Evolutionary conservation across 92 coral and sea anemone species (phyloP), one percentile per base, ranked within the genome.

Genomic region (Zoanthus sociatus): DNA sequence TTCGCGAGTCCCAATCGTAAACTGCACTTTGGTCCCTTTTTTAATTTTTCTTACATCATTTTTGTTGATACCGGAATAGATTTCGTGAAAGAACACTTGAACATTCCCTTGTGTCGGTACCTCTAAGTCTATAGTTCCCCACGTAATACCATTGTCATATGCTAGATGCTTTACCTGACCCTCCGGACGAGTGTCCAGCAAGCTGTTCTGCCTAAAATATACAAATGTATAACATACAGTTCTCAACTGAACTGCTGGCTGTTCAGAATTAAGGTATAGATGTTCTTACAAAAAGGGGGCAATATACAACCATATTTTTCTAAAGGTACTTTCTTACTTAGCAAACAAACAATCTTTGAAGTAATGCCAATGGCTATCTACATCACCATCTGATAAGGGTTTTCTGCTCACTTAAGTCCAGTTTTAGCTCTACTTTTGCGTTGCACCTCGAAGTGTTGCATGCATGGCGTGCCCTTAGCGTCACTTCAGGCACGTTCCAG

Each of bases 171-270:
- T 20, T 33, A 91, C 86, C 46, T 32, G 31, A 18, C 94, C 94
- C 45, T 91, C 94, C 50, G 13, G 89, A 44, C 94, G 94, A 89
- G 75, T 84, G 31, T 82, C 73, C 60, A 75, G 17, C 73, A 63
- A 10, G n/a, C 9, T 79, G 71, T 51, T 21, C 20, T 51, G 50
- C 46, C 79, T 51, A 12, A 21, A 76, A 76, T 3, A 48, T 3
- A 31, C 11, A 0, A 48, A 16, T 9, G 64, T 63, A 17, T 13
- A 18, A 9, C 1, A 7, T 58, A 58, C 0, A 12, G 15, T 21
- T 14, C 16, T 10, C 0, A 5, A 14, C 2, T 58, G 0, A 58
- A 12, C 15, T 3, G 20, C 2, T 58, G 17, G 6, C 17, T 58
- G 1, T 58, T 17, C 31, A 58, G 16, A 16, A 16, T 63, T 4